Evolutionary conservation across 2,888 invertebrate species (phyloP).

Genomic region (Cotesia congregata): DNA sequence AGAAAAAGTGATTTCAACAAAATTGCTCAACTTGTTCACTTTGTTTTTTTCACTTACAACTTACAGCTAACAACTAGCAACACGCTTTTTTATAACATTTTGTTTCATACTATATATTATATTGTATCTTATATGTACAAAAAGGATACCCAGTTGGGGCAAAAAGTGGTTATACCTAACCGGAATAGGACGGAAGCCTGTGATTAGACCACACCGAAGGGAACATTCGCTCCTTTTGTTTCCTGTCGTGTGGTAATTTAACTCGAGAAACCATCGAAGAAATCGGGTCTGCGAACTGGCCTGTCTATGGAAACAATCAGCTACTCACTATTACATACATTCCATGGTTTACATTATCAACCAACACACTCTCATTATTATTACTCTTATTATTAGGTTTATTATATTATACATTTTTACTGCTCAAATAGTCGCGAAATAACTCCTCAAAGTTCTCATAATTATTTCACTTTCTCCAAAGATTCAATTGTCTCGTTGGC

Average conservation of each 20-base stretch:
- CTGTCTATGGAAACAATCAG: conserved; percentile 28
- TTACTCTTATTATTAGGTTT: background rate
- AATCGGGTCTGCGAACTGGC: conserved; percentile 43
- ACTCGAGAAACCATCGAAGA: conserved; percentile 46
- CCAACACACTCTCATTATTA: conserved; percentile 3
- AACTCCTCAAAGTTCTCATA: conserved; percentile 12
- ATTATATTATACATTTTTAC: too few relatives aligned
- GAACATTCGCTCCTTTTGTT: conserved; percentile 37
- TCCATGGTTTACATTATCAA: conserved; percentile 48
- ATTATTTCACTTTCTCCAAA: conserved; percentile 28
- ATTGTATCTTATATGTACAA: background rate
- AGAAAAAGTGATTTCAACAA: background rate
- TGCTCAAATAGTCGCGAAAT: background rate
- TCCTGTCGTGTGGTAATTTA: conserved; percentile 45
- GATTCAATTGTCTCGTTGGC: background rate
- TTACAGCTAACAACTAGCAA: too few relatives aligned
- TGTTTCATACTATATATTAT: background rate
- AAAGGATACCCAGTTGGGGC: conserved; percentile 6
- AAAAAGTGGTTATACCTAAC: conserved; percentile 24
- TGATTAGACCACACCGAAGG: conserved; percentile 45
- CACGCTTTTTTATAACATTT: too few relatives aligned
- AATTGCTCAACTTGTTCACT: conserved; percentile 8
- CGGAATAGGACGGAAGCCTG: conserved; percentile 42
- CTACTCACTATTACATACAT: conserved; percentile 38
- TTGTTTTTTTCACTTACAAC: conserved; percentile 9